phyloP scores from a whole-genome alignment of 2,888 invertebrate species.

The Amorpha juglandis region DNA sequence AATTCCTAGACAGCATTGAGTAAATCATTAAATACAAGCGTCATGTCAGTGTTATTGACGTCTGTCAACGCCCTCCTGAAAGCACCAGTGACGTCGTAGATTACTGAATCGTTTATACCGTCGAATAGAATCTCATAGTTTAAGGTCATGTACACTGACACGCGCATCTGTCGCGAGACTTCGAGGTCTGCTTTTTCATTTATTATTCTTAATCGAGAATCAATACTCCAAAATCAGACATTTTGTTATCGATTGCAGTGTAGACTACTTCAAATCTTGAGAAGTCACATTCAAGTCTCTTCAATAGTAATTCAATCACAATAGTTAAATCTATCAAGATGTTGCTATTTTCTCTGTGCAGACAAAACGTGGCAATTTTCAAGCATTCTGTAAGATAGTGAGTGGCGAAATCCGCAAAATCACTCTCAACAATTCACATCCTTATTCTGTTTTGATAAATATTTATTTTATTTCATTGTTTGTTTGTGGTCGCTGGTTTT shows the following conservation, averaged over 20 bases:
- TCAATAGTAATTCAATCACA: neutral
- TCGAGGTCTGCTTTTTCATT: neutral
- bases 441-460: constrained; percentile 42
- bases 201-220: neutral
- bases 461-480: neutral
- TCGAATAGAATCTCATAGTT: no score
- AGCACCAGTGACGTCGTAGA: no score
- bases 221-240: neutral
- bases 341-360: constrained; percentile 38
- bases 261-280: neutral
- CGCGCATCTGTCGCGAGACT: no score
- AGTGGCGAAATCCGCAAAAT: constrained; percentile 54
- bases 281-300: neutral
- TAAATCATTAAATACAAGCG: no score
- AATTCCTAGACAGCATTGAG: no score
- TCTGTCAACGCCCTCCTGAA: no score
- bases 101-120: no score
- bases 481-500: neutral
- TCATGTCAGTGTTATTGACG: no score
- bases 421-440: constrained; percentile 42
- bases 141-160: no score
- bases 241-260: neutral
- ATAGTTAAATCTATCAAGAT: neutral
- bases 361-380: constrained; percentile 49
- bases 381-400: constrained; percentile 48